Base-by-base conservation (phyloP, 2,888 invertebrate genomes). In the Lasioglossum malachurum region DNA sequence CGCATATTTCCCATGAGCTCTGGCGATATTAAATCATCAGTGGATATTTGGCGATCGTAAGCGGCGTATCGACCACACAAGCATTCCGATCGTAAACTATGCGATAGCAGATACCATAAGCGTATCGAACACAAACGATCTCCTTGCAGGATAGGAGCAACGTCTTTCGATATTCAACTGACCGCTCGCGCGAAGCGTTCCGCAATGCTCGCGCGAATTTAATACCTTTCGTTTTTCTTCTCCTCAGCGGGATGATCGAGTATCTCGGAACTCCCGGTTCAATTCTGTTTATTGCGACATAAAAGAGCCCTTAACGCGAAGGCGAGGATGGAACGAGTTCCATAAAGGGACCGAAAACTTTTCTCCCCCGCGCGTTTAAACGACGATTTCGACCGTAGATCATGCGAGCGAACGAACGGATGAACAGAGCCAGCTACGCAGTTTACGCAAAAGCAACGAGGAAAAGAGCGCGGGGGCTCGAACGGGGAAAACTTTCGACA, bases 311-410 rank as follows among this genome's bases (percentile, higher is more conserved):
- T 44, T 10, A 60, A 46, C n/a, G 19, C n/a, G 38, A 35, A 74
- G 67, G 67, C 35, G n/a, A 67, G 35, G 38, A 23, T n/a, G 31
- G 10, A 12, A 57, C 64, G 35, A 44, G 49, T n/a, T 38, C 27
- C 71, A 23, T 57, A 49, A 72, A 64, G 57, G 53, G n/a, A 38
- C 46, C 38, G 38, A 10, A 64, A 12, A 57, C 53, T 74, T 74
- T 69, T 23, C 41, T 75, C 31, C 38, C 60, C 0, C 16, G 7
- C 38, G 69, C 23, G 57, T 64, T 69, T 75, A 79, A 57, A 79
- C 73, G 57, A 79, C 74, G 27, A 79, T 57, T 57, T 71, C 27
- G 44, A 71, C 57, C 75, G 75, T 79, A 75, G 44, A 69, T 83
- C 80, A 83, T 8, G 31, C 16, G 60, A 75, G 23, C 69, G 69